These are phyloP conservation scores for Propithecus coquereli DNA, from an alignment of 2,113 vertebrate genomes.

Conservation along the genomic window DNA sequence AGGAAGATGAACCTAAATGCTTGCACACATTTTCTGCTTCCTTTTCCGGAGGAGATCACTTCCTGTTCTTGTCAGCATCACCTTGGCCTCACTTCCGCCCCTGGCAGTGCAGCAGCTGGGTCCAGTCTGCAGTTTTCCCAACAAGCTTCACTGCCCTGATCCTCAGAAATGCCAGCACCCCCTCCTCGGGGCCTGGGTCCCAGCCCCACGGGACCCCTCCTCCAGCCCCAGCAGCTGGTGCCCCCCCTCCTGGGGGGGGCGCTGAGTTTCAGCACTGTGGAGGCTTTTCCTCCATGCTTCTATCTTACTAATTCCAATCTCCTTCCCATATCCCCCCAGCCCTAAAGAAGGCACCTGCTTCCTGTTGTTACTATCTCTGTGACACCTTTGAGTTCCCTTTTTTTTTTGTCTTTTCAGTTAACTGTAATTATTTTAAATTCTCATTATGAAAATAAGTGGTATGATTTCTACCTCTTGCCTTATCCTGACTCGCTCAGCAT, in stretches of 20 bases:
- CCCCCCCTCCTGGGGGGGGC: background rate
- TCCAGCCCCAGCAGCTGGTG: fast-evolving
- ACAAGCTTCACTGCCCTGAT: background rate
- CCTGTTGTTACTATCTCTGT: background rate
- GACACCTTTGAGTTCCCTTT: background rate
- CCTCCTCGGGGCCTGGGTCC: too few species aligned
- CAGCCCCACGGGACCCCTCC: background rate
- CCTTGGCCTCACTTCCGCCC: background rate
- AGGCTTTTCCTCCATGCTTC: background rate
- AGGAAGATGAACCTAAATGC: background rate
- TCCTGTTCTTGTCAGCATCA: background rate
- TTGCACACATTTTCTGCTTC: background rate
- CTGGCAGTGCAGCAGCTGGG: background rate
- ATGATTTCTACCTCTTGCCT: background rate
- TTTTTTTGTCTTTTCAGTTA: background rate
- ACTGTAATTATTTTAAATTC: background rate
- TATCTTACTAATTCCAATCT: background rate
- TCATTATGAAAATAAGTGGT: background rate
- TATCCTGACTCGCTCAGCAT: background rate
- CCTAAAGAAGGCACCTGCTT: background rate
- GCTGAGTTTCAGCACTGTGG: background rate
- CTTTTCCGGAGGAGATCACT: background rate
- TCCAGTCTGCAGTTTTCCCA: background rate
- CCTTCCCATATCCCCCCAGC: background rate
- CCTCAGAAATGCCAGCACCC: background rate